Evolutionary conservation across 2,888 invertebrate species (phyloP).

Genomic region (Alcis repandata): DNA sequence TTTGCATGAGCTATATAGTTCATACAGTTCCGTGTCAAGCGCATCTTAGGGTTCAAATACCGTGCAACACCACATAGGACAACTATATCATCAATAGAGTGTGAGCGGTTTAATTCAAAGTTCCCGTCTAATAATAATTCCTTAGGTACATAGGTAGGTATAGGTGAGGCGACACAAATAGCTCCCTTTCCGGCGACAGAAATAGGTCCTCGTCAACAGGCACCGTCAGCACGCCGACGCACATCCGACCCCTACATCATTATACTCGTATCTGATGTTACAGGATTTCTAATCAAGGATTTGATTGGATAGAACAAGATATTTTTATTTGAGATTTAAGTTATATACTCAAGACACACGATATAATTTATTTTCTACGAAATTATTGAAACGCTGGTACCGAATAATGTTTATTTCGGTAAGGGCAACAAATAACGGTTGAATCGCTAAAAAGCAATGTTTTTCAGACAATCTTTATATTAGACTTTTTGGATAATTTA

Average conservation of each 20-base stretch:
- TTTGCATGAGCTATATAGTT: too few species aligned
- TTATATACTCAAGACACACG: too few species aligned
- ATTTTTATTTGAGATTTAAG: not conserved
- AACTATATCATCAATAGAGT: not conserved
- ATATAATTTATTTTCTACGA: too few species aligned
- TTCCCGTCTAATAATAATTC: constrained; percentile 33
- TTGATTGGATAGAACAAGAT: not conserved
- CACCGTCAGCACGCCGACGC: constrained; percentile 24
- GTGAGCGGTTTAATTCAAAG: constrained; percentile 30
- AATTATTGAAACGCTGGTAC: too few species aligned
- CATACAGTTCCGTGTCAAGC: too few species aligned
- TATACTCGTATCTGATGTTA: not conserved
- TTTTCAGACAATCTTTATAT: too few species aligned
- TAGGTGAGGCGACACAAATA: constrained; percentile 57
- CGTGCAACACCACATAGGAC: too few species aligned
- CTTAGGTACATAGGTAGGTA: constrained; percentile 13
- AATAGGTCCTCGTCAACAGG: constrained; percentile 51
- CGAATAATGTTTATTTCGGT: too few species aligned
- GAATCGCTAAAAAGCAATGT: too few species aligned
- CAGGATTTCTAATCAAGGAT: constrained; percentile 5
- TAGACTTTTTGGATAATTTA: too few species aligned
- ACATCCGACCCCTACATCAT: constrained; percentile 37
- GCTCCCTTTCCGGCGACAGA: constrained; percentile 61
- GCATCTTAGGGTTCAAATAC: too few species aligned
- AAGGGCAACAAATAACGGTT: too few species aligned